Conservation (phyloP, 2,888 invertebrate species). For the Nemoura dubitans region DNA sequence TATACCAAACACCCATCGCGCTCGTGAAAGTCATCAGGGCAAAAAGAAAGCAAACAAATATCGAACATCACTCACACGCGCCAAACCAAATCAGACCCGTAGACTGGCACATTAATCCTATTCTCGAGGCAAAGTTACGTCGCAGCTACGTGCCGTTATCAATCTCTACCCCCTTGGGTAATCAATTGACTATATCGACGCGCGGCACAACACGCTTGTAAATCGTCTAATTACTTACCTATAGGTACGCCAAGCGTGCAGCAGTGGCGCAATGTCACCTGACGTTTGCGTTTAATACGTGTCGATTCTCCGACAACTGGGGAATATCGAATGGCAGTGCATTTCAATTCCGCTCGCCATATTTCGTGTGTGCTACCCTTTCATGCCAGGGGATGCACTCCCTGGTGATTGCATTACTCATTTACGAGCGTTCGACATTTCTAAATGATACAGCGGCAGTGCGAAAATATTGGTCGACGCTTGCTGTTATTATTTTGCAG, state of each 20-base stretch:
- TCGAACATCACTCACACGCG: not conserved
- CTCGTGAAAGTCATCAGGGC: not conserved
- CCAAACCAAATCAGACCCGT: not conserved
- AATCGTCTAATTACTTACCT: not conserved
- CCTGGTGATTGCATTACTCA: not conserved
- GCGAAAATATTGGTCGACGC: not conserved
- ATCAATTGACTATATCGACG: not conserved
- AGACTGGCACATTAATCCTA: not conserved
- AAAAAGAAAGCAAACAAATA: not conserved
- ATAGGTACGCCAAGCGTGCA: not conserved
- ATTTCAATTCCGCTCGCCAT: not conserved
- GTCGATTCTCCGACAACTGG: not conserved
- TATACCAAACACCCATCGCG: not conserved
- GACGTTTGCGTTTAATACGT: not conserved
- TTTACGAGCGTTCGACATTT: not conserved
- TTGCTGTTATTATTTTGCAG: not conserved
- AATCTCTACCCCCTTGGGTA: slow-evolving; percentile 4
- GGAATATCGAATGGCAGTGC: not conserved
- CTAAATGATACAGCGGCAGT: not conserved
- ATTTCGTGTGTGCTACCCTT: not conserved
- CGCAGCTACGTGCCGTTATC: not conserved
- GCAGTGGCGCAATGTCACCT: not conserved
- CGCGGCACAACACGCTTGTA: not conserved
- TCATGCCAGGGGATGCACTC: not conserved
- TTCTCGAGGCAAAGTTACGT: slow-evolving; percentile 2